phyloP scores from a whole-genome alignment of 1,140 invertebrate species.

The Macrobrachium nipponense region DNA sequence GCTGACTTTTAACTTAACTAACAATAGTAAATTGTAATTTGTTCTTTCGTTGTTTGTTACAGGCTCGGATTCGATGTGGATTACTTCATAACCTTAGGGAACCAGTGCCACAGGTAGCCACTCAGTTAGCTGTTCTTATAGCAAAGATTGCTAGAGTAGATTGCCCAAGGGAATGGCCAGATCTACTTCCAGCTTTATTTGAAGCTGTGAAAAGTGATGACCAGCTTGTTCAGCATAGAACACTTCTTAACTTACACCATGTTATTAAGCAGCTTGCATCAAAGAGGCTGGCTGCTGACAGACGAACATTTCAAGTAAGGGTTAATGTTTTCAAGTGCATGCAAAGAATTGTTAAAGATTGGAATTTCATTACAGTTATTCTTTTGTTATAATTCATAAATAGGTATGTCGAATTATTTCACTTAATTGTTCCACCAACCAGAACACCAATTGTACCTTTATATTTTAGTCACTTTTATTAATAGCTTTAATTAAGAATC shows the following conservation, averaged over 20 bases:
- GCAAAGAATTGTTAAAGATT: not conserved
- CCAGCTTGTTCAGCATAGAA: conserved; percentile 76
- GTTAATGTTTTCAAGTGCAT: conserved; percentile 70
- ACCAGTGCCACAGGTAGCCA: conserved; percentile 86
- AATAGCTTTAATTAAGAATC: too few relatives aligned
- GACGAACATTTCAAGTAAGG: conserved; percentile 84
- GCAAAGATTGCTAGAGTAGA: conserved; percentile 83
- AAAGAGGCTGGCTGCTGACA: conserved; percentile 82
- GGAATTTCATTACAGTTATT: not conserved
- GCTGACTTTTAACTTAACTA: too few relatives aligned
- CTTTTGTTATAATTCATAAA: not conserved
- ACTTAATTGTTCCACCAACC: too few relatives aligned
- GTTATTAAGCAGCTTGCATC: conserved; percentile 90
- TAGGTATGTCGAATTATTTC: not conserved
- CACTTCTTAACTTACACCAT: conserved; percentile 86
- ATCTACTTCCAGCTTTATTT: conserved; percentile 83
- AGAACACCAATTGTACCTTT: too few relatives aligned
- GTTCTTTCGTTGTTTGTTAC: conserved; percentile 17
- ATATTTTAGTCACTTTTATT: too few relatives aligned
- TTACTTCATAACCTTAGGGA: conserved; percentile 83
- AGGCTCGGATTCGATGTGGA: conserved; percentile 76
- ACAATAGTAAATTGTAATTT: too few relatives aligned
- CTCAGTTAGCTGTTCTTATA: conserved; percentile 88
- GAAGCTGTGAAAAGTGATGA: conserved; percentile 76
- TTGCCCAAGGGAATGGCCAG: conserved; percentile 85